A percentile compares a stretch with the other conserved stretches of the same genome.
Conservation (phyloP, 2,888 invertebrate genomes). For the Synergus japonicus region DNA sequence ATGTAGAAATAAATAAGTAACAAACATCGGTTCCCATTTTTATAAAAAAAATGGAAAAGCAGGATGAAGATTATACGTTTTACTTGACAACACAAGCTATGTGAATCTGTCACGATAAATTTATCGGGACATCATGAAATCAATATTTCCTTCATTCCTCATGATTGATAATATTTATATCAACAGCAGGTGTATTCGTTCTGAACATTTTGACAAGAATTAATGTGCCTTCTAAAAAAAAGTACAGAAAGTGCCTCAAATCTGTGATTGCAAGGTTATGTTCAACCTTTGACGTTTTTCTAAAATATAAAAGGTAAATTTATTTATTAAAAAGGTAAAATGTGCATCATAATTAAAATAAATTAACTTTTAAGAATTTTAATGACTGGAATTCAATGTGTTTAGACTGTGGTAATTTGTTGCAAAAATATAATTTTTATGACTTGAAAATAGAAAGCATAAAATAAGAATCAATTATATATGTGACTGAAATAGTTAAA, state of each 20-base stretch:
- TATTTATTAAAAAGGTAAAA: neutral
- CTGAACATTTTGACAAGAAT: neutral
- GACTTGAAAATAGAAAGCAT: neutral
- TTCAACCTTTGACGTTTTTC: neutral
- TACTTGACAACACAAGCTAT: neutral
- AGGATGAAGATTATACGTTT: neutral
- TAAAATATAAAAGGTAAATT: neutral
- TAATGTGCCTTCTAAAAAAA: neutral
- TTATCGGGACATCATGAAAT: slow-evolving; percentile 24
- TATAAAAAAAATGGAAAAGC: neutral
- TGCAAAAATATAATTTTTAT: neutral
- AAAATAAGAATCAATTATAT: neutral
- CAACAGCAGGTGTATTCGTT: neutral
- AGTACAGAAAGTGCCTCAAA: neutral
- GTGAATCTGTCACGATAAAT: neutral
- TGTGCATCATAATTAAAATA: neutral
- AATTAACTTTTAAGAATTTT: neutral
- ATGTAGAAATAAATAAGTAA: neutral
- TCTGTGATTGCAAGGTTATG: neutral
- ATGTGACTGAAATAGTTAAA: no score
- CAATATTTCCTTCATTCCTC: slow-evolving; percentile 10
- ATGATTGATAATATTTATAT: neutral
- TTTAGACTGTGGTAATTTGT: neutral
- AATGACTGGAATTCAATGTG: neutral
- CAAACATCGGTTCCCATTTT: neutral